Evolutionary conservation across 2,888 invertebrate genomes (phyloP).

Genomic region (Orthonevra nobilis): DNA sequence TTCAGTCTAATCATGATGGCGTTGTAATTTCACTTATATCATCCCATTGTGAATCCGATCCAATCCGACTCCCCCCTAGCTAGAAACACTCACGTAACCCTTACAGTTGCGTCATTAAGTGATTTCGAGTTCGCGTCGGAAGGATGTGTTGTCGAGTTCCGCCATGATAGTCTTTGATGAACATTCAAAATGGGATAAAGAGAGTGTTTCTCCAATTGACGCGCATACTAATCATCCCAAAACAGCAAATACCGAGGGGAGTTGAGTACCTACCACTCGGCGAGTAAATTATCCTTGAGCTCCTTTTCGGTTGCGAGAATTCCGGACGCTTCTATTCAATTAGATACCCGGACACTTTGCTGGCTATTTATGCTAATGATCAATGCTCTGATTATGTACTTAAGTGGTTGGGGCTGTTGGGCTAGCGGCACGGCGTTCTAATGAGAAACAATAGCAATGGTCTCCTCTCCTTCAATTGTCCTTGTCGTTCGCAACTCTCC

Average conservation of each 20-base stretch:
- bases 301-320: slow-evolving; percentile 33
- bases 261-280: slow-evolving; percentile 16
- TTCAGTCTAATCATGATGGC: slow-evolving; percentile 48
- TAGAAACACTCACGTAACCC: slow-evolving; percentile 65
- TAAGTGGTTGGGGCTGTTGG: slow-evolving; percentile 43
- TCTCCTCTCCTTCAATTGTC: slow-evolving; percentile 7
- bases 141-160: slow-evolving; percentile 52
- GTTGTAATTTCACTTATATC: slow-evolving; percentile 43
- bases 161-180: slow-evolving; percentile 49
- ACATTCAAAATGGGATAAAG: slow-evolving; percentile 5
- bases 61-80: slow-evolving; percentile 54
- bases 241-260: slow-evolving; percentile 6
- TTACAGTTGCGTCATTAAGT: slow-evolving; percentile 45
- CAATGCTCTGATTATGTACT: slow-evolving; percentile 67
- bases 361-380: slow-evolving; percentile 67
- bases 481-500: slow-evolving; percentile 10
- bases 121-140: slow-evolving; percentile 43
- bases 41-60: slow-evolving; percentile 3
- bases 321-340: slow-evolving; percentile 52
- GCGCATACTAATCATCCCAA: slow-evolving; percentile 35
- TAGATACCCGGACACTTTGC: slow-evolving; percentile 58
- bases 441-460: slow-evolving; percentile 29
- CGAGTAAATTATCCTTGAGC: slow-evolving; percentile 54
- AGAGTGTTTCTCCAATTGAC: slow-evolving; percentile 26
- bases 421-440: slow-evolving; percentile 22